These are phyloP conservation scores for Pica pica DNA, from an alignment of 2,113 vertebrate species.

Conservation along the genomic window DNA sequence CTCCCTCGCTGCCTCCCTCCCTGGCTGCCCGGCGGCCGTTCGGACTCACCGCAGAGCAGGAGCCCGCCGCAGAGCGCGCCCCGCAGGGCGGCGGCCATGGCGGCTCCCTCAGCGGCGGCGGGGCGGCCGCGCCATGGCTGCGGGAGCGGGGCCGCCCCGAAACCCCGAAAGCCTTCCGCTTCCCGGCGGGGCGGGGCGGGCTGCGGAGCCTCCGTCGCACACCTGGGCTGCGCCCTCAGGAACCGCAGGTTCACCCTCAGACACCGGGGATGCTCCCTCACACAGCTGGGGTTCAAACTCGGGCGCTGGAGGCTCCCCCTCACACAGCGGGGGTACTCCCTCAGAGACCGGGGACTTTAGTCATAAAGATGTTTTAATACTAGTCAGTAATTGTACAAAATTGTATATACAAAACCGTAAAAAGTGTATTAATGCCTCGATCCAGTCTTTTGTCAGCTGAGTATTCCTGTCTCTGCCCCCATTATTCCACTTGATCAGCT, in stretches of 20 bases:
- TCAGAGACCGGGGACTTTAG: not conserved
- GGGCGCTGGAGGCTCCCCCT: not conserved
- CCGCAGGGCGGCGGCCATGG: not conserved
- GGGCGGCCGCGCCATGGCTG: not conserved
- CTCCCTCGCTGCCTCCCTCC: too few species aligned
- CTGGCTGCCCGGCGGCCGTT: not conserved
- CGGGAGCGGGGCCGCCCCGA: not conserved
- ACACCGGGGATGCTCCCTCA: not conserved
- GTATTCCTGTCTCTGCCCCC: not conserved
- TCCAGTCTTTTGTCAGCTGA: not conserved
- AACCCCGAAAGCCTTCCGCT: not conserved
- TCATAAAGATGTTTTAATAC: not conserved
- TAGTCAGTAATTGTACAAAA: not conserved
- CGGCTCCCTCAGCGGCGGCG: not conserved
- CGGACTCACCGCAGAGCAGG: slow-evolving; percentile 18
- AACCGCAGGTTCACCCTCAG: not conserved
- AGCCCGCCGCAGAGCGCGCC: not conserved
- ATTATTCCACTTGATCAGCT: not conserved
- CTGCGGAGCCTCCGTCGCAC: not conserved
- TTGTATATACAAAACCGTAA: not conserved
- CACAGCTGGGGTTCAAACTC: not conserved
- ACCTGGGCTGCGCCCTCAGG: not conserved
- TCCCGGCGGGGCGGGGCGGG: not conserved
- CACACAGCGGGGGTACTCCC: too few species aligned
- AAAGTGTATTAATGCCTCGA: not conserved